These are phyloP conservation scores for Gambusia holbrooki DNA, from an alignment of 2,113 vertebrate species.

Conservation along the genomic window DNA sequence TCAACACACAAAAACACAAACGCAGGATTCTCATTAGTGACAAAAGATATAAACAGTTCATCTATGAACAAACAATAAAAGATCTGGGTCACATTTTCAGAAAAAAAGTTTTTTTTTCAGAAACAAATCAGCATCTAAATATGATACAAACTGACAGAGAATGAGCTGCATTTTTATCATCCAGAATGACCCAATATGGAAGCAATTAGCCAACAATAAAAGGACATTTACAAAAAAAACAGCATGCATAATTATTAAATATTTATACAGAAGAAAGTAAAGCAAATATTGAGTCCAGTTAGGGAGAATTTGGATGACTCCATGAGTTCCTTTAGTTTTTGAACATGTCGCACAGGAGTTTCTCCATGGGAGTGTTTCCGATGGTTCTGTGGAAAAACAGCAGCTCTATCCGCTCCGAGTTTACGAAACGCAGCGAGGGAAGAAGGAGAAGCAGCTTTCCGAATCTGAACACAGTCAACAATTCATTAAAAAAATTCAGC, in stretches of 20 bases:
- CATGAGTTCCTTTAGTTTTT: constrained; percentile 80
- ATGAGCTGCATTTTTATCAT: constrained; percentile 10
- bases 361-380: constrained; percentile 94
- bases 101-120: constrained; percentile 11
- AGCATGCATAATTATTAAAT: constrained; percentile 53
- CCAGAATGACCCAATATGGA: constrained; percentile 26
- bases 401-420: constrained; percentile 91
- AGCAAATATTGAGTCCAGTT: constrained; percentile 13
- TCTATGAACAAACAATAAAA: constrained; percentile 44
- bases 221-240: constrained; percentile 51
- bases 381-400: constrained; percentile 95
- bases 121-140: constrained; percentile 27
- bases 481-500: not conserved
- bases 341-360: constrained; percentile 95
- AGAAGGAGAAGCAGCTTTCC: constrained; percentile 94
- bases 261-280: constrained; percentile 27
- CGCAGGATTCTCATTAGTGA: constrained; percentile 26
- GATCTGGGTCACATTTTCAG: constrained; percentile 11
- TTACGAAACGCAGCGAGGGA: constrained; percentile 89
- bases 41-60: constrained; percentile 25
- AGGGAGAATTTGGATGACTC: not conserved
- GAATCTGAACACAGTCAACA: constrained; percentile 81
- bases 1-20: constrained; percentile 53
- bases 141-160: constrained; percentile 41
- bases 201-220: constrained; percentile 47